phyloP scores from a whole-genome alignment of 2,113 vertebrate genomes.

The Loxodonta africana region DNA sequence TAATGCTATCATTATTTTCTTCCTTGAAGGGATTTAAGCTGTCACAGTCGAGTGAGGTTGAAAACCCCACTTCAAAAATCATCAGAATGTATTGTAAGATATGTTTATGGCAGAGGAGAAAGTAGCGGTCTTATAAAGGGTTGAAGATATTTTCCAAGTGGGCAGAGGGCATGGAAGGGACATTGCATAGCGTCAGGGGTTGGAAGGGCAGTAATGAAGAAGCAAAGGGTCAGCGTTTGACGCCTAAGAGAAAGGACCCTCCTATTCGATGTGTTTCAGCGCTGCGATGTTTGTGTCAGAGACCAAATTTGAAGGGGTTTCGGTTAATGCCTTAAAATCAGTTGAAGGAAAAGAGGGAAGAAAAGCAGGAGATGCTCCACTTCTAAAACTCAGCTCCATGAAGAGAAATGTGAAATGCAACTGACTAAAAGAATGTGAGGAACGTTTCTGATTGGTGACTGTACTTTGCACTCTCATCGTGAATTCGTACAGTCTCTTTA shows the following conservation, averaged over 20 bases:
- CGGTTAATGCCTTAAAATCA: not conserved
- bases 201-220: not conserved
- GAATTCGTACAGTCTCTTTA: not conserved
- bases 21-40: not conserved
- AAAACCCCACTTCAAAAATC: not conserved
- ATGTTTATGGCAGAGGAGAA: not conserved
- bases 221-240: not conserved
- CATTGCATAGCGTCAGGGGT: not conserved
- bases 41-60: not conserved
- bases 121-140: not conserved
- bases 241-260: not conserved
- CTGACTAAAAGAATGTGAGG: not conserved
- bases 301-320: not conserved
- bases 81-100: not conserved
- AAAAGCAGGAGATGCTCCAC: not conserved
- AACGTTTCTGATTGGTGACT: conserved; percentile 59
- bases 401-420: conserved; percentile 10
- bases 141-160: not conserved
- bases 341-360: not conserved
- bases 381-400: not conserved
- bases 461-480: not conserved
- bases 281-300: not conserved
- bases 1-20: rapidly evolving
- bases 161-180: not conserved
- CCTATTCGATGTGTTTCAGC: rapidly evolving